A percentile compares a stretch with the other conserved stretches of the same genome.
phyloP scores from a whole-genome alignment of 2,113 vertebrate species.

The Silurus asotus region DNA sequence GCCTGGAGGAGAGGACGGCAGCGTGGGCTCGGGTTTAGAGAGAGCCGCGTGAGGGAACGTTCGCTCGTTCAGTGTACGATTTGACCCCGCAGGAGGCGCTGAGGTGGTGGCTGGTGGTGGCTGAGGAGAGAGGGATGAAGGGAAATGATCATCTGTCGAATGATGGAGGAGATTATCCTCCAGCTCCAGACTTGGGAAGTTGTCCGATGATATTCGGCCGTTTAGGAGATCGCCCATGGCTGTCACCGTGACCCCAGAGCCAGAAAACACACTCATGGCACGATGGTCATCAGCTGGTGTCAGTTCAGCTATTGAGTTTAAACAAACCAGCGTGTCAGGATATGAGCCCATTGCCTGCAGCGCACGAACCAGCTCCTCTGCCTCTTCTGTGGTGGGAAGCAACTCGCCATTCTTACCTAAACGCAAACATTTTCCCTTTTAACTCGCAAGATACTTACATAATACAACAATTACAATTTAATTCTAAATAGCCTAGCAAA shows the following conservation, averaged over 20 bases:
- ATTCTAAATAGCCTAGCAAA: background rate
- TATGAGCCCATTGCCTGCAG: slow-evolving; percentile 92
- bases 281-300: slow-evolving; percentile 86
- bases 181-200: slow-evolving; percentile 91
- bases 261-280: slow-evolving; percentile 85
- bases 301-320: slow-evolving; percentile 94
- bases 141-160: slow-evolving; percentile 82
- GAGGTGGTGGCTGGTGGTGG: slow-evolving; percentile 71
- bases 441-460: background rate
- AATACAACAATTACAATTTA: background rate
- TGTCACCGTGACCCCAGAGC: slow-evolving; percentile 80
- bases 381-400: slow-evolving; percentile 95
- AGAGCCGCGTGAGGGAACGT: slow-evolving; percentile 88
- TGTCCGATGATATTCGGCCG: slow-evolving; percentile 87
- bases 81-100: slow-evolving; percentile 75
- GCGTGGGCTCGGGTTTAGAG: slow-evolving; percentile 83
- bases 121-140: slow-evolving; percentile 77
- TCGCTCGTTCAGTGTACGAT: slow-evolving; percentile 80
- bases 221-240: slow-evolving; percentile 91
- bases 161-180: slow-evolving; percentile 90
- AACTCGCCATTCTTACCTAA: slow-evolving; percentile 97
- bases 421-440: slow-evolving; percentile 47
- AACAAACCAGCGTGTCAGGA: slow-evolving; percentile 89
- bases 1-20: slow-evolving; percentile 86
- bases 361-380: slow-evolving; percentile 94